Base-by-base conservation (phyloP, 2,888 invertebrate genomes). In the Rhynchonema sp. region DNA sequence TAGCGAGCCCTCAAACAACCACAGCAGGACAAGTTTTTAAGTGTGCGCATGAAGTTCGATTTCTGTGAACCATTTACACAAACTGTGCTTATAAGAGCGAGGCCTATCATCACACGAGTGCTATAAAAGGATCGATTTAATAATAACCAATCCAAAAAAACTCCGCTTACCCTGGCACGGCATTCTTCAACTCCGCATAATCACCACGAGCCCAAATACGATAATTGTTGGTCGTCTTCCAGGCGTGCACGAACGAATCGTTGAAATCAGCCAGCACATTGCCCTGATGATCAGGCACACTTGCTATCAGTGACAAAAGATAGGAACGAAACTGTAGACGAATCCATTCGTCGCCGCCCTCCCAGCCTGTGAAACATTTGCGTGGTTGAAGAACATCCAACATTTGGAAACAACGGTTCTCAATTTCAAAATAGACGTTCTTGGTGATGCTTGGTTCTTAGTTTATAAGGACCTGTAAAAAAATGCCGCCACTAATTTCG, bases 291-390 rank as follows among this genome's bases (percentile, higher is more conserved):
- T 22, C 54, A 22, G 25, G 3, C n/a, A 30, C 29, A 1, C 73
- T 70, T 1, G 73, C 70, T 55, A 76, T 64, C 53, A 78, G 63
- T 1, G 74, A 70, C 56, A 74, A 68, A 2, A 78, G 68, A 63
- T 78, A 78, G 27, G 68, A 63, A 61, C 69, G 68, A 65, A 94
- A 94, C 75, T 96, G 94, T 59, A 88, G 84, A 65, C 96, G 80
- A 64, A 96, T 84, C 96, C 96, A 98, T 66, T 87, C 85, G 71
- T 96, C 94, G 28, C 92, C 90, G 57, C 96, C 96, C 74, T 87
- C 87, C 84, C 84, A 86, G 27, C 82, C 78, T 78, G 67, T 17
- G 17, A 13, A 38, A 38, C n/a, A n/a, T n/a, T n/a, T n/a, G n/a
- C n/a, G n/a, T n/a, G n/a, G n/a, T n/a, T n/a, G n/a, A n/a, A n/a